A percentile compares a stretch with the other conserved stretches of the same genome.
These are phyloP conservation scores for Empidonax alnorum DNA, from an alignment of 2,113 vertebrate genomes.

Conservation along the genomic window DNA sequence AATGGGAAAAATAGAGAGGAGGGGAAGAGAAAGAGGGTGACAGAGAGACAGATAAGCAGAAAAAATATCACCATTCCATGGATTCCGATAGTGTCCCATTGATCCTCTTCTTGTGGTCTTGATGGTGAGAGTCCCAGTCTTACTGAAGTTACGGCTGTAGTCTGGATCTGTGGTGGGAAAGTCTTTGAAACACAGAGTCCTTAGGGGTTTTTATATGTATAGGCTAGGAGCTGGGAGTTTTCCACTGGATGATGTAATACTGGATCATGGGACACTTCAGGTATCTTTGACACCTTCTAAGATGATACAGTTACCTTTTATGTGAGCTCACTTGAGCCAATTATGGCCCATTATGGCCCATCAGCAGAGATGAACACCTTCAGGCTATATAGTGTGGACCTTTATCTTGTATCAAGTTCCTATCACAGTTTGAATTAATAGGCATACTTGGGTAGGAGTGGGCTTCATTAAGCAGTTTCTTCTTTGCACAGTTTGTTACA, in stretches of 20 bases:
- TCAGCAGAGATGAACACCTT: neutral
- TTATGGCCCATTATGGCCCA: neutral
- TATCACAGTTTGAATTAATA: neutral
- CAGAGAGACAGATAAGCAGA: neutral
- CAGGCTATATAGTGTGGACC: neutral
- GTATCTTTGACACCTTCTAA: neutral
- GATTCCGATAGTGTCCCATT: neutral
- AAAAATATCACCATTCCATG: neutral
- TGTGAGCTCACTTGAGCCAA: neutral
- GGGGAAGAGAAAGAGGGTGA: neutral
- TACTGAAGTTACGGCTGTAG: neutral
- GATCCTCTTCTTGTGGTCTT: neutral
- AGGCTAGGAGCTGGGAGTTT: neutral
- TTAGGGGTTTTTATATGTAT: neutral
- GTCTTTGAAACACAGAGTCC: neutral
- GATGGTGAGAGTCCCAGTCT: neutral
- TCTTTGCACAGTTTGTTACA: neutral
- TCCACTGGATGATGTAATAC: neutral
- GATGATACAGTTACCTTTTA: neutral
- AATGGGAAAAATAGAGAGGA: neutral
- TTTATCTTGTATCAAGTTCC: neutral
- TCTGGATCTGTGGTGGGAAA: neutral
- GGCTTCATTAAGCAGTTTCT: neutral
- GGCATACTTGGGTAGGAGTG: neutral
- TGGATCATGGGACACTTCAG: neutral